A percentile compares a stretch with the other conserved stretches of the same genome.
phyloP scores from a whole-genome alignment of 2,888 invertebrate species.

The Leucophenga maculata region DNA sequence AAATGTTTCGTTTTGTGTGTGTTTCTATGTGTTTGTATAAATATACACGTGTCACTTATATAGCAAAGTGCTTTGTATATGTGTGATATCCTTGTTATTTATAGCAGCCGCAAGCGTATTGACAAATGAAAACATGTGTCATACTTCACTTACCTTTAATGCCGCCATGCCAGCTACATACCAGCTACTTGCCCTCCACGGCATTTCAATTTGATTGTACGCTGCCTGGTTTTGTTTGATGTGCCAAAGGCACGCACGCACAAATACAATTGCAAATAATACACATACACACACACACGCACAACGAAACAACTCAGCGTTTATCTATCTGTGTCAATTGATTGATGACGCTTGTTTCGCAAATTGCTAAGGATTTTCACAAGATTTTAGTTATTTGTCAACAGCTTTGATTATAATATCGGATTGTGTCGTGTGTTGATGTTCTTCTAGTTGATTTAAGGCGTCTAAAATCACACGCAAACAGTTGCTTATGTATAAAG shows the following conservation, averaged over 20 bases:
- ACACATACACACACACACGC: slow-evolving; percentile 37
- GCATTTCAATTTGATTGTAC: no score
- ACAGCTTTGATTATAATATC: slow-evolving; percentile 61
- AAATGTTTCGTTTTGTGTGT: background rate
- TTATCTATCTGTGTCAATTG: slow-evolving; percentile 48
- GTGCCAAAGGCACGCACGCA: slow-evolving; percentile 8
- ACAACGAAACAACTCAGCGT: background rate
- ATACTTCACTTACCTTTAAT: slow-evolving; percentile 38
- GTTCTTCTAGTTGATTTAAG: no score
- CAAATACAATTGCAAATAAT: slow-evolving; percentile 16
- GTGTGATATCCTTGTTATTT: slow-evolving; percentile 23
- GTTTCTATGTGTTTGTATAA: background rate
- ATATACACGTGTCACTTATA: background rate
- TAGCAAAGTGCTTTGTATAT: background rate
- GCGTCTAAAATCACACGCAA: no score
- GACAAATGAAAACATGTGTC: slow-evolving; percentile 46
- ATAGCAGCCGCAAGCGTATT: slow-evolving; percentile 47
- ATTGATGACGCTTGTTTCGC: slow-evolving; percentile 60
- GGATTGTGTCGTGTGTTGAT: background rate
- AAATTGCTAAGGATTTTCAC: slow-evolving; percentile 58
- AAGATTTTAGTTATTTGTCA: slow-evolving; percentile 62
- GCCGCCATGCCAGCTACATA: background rate
- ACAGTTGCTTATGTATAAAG: no score
- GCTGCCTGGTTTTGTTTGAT: background rate
- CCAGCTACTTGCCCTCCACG: background rate